Evolutionary conservation across 2,888 invertebrate genomes (phyloP).

Genomic region (Cheilosia urbana): DNA sequence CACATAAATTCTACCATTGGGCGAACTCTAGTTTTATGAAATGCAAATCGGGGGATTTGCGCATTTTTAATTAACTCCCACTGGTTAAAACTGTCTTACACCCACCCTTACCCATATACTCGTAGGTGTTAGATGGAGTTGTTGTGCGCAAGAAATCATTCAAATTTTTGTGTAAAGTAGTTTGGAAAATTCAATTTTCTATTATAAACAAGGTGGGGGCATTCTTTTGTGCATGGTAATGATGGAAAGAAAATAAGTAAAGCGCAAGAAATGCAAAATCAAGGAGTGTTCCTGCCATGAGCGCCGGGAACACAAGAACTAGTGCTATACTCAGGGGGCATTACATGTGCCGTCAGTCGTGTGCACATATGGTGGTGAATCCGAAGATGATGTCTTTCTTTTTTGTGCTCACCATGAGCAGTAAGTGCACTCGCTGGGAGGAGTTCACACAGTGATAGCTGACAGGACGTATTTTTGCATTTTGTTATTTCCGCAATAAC

Average conservation of each 20-base stretch:
- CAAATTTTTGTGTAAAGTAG: neutral
- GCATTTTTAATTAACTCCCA: neutral
- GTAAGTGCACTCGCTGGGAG: neutral
- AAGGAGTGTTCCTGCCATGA: neutral
- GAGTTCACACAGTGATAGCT: neutral
- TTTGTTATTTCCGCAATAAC: constrained; percentile 8
- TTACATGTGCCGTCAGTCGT: constrained; percentile 1
- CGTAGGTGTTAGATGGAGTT: neutral
- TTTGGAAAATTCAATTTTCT: constrained; percentile 22
- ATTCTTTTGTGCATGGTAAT: constrained; percentile 3
- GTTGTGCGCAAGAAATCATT: neutral
- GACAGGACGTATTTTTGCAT: constrained; percentile 13
- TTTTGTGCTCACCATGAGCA: neutral
- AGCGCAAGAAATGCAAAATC: constrained; percentile 16
- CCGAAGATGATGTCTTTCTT: neutral
- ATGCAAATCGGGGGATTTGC: constrained; percentile 13
- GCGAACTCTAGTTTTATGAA: too few relatives aligned
- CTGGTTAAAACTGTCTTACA: neutral
- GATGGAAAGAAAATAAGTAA: neutral
- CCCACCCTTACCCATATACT: constrained; percentile 5
- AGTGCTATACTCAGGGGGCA: neutral
- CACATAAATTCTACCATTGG: too few relatives aligned
- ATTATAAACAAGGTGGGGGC: neutral
- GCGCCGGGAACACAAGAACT: neutral
- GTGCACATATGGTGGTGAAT: neutral